These are phyloP conservation scores for Gorilla gorilla DNA, from an alignment of 2,113 vertebrate genomes.

Conservation along the genomic window DNA sequence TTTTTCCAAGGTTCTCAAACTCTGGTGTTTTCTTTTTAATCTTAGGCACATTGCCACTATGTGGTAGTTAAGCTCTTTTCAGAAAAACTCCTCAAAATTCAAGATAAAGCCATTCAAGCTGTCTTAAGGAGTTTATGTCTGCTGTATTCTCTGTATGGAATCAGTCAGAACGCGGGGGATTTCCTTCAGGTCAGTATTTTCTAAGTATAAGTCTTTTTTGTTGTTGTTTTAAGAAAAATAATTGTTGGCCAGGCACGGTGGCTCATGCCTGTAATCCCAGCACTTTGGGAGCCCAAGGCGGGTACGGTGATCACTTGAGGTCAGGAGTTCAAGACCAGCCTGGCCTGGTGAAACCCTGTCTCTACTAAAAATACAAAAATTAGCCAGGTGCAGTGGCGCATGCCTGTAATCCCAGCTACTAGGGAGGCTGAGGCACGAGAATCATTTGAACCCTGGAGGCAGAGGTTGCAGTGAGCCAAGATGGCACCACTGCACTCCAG, in stretches of 20 bases:
- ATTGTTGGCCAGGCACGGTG: background rate
- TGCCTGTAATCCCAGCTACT: no score
- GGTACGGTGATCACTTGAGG: no score
- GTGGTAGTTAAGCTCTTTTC: constrained; percentile 94
- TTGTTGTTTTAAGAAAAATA: background rate
- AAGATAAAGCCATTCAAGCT: constrained; percentile 85
- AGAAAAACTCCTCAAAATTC: constrained; percentile 88
- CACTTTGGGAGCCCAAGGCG: no score
- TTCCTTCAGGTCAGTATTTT: constrained; percentile 91
- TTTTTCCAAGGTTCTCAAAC: background rate
- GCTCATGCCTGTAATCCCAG: background rate
- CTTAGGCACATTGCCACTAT: constrained; percentile 97
- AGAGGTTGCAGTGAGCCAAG: no score
- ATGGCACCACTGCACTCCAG: no score
- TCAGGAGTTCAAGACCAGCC: no score
- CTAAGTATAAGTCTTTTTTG: background rate
- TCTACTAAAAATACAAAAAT: no score
- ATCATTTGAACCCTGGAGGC: no score
- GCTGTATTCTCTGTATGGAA: constrained; percentile 92
- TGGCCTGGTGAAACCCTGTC: no score
- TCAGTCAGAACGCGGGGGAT: constrained; percentile 91
- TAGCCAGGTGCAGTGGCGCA: no score
- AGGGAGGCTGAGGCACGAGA: no score
- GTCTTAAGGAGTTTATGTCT: constrained; percentile 90
- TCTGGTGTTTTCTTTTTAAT: background rate